Evolutionary conservation across 2,797 vertebrate genomes (phyloP).

Genomic region (Myotis planiceps): DNA sequence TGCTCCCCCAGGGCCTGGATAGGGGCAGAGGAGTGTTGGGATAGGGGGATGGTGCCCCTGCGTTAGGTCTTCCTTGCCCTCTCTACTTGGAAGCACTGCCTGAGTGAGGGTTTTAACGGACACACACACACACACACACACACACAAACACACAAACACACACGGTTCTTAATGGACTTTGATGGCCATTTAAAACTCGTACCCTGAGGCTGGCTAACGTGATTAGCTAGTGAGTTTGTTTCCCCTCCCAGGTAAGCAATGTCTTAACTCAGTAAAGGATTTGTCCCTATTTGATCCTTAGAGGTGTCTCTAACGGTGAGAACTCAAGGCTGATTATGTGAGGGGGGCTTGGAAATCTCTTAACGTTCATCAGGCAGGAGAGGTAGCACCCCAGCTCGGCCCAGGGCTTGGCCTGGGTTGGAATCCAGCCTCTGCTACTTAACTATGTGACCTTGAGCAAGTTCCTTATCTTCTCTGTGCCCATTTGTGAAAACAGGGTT

Average conservation of each 20-base stretch:
- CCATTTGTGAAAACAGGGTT: neutral
- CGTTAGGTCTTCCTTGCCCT: neutral
- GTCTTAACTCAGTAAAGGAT: neutral
- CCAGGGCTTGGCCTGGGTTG: neutral
- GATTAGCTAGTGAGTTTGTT: neutral
- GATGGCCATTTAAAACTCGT: neutral
- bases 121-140: no score
- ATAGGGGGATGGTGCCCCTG: no score
- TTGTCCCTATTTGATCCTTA: neutral
- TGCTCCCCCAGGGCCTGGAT: neutral
- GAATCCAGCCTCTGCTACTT: neutral
- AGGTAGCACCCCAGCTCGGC: neutral
- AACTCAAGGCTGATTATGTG: neutral
- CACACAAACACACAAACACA: no score
- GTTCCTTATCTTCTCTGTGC: neutral
- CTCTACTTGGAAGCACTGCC: neutral
- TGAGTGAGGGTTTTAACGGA: neutral
- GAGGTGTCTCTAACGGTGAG: neutral
- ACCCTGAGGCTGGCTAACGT: neutral
- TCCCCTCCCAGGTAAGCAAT: neutral
- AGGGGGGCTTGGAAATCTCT: neutral
- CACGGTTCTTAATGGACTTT: neutral
- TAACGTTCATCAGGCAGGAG: neutral
- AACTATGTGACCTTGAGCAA: neutral
- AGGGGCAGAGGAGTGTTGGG: neutral